Evolutionary conservation across 1,140 invertebrate species (phyloP).

Genomic region (Littorina saxatilis): DNA sequence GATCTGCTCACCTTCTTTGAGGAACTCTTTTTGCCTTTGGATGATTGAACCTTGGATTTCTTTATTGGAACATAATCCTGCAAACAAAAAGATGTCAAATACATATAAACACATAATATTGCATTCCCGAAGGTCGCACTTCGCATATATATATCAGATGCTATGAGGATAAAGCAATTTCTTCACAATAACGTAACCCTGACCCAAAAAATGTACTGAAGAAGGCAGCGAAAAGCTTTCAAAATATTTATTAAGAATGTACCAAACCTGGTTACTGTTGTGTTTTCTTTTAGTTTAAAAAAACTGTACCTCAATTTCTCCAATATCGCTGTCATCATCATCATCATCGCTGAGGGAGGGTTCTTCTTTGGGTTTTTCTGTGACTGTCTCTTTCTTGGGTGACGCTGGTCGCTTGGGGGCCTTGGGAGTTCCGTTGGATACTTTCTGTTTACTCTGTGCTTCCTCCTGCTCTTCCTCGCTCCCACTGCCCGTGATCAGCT

Average conservation of each 20-base stretch:
- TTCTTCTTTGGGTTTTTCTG: not conserved
- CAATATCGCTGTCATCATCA: slow-evolving; percentile 11
- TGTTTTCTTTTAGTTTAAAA: too few species aligned
- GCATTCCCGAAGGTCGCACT: too few species aligned
- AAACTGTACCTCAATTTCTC: slow-evolving; percentile 30
- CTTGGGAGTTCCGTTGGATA: not conserved
- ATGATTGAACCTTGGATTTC: slow-evolving; percentile 6
- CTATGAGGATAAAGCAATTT: too few species aligned
- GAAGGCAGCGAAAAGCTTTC: too few species aligned
- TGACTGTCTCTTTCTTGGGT: not conserved
- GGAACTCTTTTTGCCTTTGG: not conserved
- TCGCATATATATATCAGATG: too few species aligned
- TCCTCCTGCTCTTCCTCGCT: slow-evolving; percentile 13
- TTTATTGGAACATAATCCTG: slow-evolving; percentile 28
- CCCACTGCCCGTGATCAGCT: slow-evolving; percentile 1
- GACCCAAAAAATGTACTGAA: too few species aligned
- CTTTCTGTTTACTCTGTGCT: not conserved
- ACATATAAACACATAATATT: not conserved
- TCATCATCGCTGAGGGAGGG: not conserved
- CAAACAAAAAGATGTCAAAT: not conserved
- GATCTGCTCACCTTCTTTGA: slow-evolving; percentile 7
- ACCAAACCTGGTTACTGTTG: too few species aligned
- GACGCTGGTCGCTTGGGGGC: not conserved
- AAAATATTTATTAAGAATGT: too few species aligned
- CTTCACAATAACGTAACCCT: too few species aligned